These are phyloP conservation scores for Drosophila ironensis DNA, from an alignment of 1,140 invertebrate genomes.

Conservation along the genomic window DNA sequence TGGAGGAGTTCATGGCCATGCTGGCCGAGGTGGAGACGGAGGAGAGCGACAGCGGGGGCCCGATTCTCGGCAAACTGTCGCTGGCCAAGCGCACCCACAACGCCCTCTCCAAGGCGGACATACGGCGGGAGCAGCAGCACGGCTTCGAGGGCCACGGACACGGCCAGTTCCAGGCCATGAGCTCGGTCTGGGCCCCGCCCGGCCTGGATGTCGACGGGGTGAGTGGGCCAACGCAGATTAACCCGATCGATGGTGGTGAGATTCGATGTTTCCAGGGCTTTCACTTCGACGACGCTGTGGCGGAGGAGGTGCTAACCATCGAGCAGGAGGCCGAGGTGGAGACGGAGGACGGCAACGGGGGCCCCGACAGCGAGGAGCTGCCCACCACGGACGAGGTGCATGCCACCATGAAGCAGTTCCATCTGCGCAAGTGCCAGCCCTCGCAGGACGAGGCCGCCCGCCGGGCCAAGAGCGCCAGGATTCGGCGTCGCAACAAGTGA, in stretches of 20 bases:
- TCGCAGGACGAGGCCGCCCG: slow-evolving; percentile 69
- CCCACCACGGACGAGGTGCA: slow-evolving; percentile 76
- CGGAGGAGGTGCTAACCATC: slow-evolving; percentile 71
- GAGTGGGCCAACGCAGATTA: too few species aligned
- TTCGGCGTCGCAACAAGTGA: slow-evolving; percentile 73
- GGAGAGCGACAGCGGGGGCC: slow-evolving; percentile 85
- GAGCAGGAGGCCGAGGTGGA: slow-evolving; percentile 79
- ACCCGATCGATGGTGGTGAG: not conserved
- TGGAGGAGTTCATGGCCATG: slow-evolving; percentile 82
- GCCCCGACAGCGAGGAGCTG: slow-evolving; percentile 64
- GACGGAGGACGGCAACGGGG: slow-evolving; percentile 67
- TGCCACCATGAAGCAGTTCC: slow-evolving; percentile 79
- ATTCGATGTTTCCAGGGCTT: slow-evolving; percentile 33
- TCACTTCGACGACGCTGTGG: slow-evolving; percentile 64
- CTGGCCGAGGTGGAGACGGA: slow-evolving; percentile 84
- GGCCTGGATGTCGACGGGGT: slow-evolving; percentile 54
- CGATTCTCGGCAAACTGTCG: slow-evolving; percentile 85
- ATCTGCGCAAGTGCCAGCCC: slow-evolving; percentile 74
- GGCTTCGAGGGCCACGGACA: slow-evolving; percentile 48
- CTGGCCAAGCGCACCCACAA: slow-evolving; percentile 85
- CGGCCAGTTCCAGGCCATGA: slow-evolving; percentile 31
- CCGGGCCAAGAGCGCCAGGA: slow-evolving; percentile 69
- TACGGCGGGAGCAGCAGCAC: slow-evolving; percentile 55
- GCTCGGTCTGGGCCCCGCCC: slow-evolving; percentile 68
- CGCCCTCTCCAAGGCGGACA: slow-evolving; percentile 82